Base-by-base conservation (phyloP, 2,888 invertebrate genomes). In the Drosophila rellima region DNA sequence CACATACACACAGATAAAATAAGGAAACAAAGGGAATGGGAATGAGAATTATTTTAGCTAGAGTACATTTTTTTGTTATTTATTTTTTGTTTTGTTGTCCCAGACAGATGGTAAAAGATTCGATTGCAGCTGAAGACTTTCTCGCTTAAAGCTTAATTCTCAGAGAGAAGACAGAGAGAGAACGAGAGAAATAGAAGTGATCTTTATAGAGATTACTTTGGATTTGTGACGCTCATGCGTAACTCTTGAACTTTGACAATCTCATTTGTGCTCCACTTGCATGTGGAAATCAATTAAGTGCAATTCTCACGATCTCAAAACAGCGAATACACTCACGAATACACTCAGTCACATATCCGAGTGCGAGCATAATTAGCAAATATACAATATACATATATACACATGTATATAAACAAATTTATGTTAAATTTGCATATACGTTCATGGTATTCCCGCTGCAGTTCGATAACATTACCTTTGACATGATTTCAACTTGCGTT, bases 201-300 rank as follows among this genome's bases (percentile, higher is more conserved):
- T 20, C 15, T 35, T 23, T 51, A 51, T 35, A 18, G n/a, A 59
- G 66, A 75, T 75, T 67, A 70, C 55, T 65, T 70, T 57, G 51
- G 66, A 70, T 86, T 82, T 82, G 74, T 72, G 73, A 83, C 71
- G 78, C 74, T 74, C 79, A 72, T 72, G 77, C 77, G 70, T 83
- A 66, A 66, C 78, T 70, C 62, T 74, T 80, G 78, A 82, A 77
- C 85, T 74, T 50, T 61, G 67, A 31, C 82, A 80, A 80, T 82
- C 80, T 78, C 77, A 81, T 82, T 79, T 88, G 82, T 88, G 82
- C 67, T 70, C 80, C 83, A 73, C 70, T 71, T 83, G 80, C 91
- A 90, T 91, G 91, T 91, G 88, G 91, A 91, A 91, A 91, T 91
- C 91, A 91, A 91, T 91, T 91, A 91, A 91, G 90, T 85, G 87